These are phyloP conservation scores for Scolanthus callimorphus DNA, from an alignment of 92 coral and sea anemone genomes.

Conservation along the genomic window DNA sequence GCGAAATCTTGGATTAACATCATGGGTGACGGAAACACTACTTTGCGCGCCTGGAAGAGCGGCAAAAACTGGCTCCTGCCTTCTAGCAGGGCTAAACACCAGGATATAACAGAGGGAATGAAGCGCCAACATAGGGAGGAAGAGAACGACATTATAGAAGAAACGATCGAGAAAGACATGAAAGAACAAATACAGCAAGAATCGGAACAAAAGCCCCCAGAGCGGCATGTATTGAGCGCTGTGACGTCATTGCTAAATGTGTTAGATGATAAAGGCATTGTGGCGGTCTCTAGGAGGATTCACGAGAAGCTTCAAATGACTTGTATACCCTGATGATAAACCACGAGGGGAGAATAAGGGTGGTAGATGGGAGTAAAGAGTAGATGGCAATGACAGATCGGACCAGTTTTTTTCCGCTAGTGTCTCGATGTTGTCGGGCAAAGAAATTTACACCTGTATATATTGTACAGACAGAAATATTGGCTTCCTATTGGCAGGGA, in stretches of 20 bases:
- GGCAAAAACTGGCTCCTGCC: conserved; percentile 59
- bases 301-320: conserved; percentile 82
- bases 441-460: no score
- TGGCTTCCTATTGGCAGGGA: no score
- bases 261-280: conserved; percentile 50
- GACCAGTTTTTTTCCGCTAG: neutral
- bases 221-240: conserved; percentile 73
- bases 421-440: no score
- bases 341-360: conserved; percentile 63
- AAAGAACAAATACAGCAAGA: conserved; percentile 18
- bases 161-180: conserved; percentile 63
- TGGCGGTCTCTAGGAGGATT: conserved; percentile 59
- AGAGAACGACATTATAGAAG: conserved; percentile 45
- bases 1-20: conserved; percentile 73
- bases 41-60: conserved; percentile 61
- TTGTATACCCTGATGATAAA: conserved; percentile 76
- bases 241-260: conserved; percentile 57
- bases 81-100: conserved; percentile 24
- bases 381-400: conserved; percentile 3
- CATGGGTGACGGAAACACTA: conserved; percentile 67
- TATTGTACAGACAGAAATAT: no score
- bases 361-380: conserved; percentile 82
- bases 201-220: conserved; percentile 44
- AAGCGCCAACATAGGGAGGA: conserved; percentile 9
- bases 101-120: conserved; percentile 34